A percentile compares a stretch with the other conserved stretches of the same genome.
Evolutionary conservation across 2,113 vertebrate species (phyloP).

Genomic region (Calypte anna): DNA sequence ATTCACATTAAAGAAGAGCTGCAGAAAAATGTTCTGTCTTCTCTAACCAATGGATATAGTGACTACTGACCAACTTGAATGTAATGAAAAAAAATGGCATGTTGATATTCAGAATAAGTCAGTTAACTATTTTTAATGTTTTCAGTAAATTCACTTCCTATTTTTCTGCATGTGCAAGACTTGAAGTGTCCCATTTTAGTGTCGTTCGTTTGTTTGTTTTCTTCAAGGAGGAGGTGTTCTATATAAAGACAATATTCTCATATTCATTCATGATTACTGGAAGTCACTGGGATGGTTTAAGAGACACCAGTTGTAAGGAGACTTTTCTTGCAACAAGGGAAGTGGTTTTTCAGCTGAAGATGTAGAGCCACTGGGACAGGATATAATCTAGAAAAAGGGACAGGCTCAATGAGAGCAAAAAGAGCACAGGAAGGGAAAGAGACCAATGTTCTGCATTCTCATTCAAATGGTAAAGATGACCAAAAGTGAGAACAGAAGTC

Average conservation of each 20-base stretch:
- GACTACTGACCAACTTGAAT: not conserved
- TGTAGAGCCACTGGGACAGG: not conserved
- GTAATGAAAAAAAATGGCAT: not conserved
- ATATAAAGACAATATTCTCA: not conserved
- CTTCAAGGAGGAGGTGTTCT: fast-evolving
- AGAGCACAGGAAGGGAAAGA: not conserved
- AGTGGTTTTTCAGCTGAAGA: not conserved
- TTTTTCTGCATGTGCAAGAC: not conserved
- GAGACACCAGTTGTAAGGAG: not conserved
- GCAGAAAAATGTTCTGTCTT: not conserved
- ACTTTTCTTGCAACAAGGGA: not conserved
- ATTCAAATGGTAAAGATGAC: not conserved
- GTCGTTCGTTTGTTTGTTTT: not conserved
- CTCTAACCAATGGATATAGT: not conserved
- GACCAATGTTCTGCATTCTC: not conserved
- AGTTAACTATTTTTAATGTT: not conserved
- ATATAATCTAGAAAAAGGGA: not conserved
- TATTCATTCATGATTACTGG: not conserved
- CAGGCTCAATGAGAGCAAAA: not conserved
- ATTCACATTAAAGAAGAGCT: not conserved
- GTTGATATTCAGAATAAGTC: not conserved
- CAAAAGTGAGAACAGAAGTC: not conserved
- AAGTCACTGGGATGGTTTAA: not conserved
- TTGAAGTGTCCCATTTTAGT: not conserved
- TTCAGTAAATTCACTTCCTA: not conserved